Evolutionary conservation across 2,888 invertebrate species (phyloP).

Genomic region (Helicoverpa assulta): DNA sequence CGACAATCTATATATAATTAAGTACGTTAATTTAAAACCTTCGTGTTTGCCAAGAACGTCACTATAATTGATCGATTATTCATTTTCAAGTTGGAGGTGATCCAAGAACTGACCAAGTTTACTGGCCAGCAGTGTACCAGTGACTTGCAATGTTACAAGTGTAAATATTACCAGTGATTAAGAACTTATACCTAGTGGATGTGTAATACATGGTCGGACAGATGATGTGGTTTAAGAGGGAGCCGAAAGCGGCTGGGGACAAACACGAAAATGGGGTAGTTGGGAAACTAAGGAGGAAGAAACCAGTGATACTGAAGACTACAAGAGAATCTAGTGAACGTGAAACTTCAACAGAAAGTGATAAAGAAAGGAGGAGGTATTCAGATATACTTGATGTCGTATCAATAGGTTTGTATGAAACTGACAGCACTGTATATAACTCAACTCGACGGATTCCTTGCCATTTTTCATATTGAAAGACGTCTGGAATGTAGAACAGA

Average conservation of each 20-base stretch:
- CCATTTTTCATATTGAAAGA: slow-evolving; percentile 57
- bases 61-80: slow-evolving; percentile 58
- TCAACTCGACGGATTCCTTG: slow-evolving; percentile 63
- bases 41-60: slow-evolving; percentile 66
- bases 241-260: slow-evolving; percentile 81
- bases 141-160: slow-evolving; percentile 45
- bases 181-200: slow-evolving; percentile 41
- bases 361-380: slow-evolving; percentile 84
- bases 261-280: slow-evolving; percentile 82
- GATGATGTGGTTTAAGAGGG: slow-evolving; percentile 89
- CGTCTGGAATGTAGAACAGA: slow-evolving; percentile 51
- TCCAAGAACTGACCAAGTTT: slow-evolving; percentile 49
- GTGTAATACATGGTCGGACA: slow-evolving; percentile 66
- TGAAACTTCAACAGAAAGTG: slow-evolving; percentile 86
- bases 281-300: slow-evolving; percentile 83
- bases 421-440: neutral
- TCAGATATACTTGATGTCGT: slow-evolving; percentile 87
- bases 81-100: slow-evolving; percentile 57
- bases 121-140: slow-evolving; percentile 47
- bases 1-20: slow-evolving; percentile 63
- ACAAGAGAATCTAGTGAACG: slow-evolving; percentile 87
- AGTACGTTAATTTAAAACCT: slow-evolving; percentile 33
- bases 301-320: slow-evolving; percentile 80
- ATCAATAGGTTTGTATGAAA: slow-evolving; percentile 79
- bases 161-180: slow-evolving; percentile 45